A percentile compares a stretch with the other conserved stretches of the same genome.
These are phyloP conservation scores for Drosophila borealis DNA, from an alignment of 2,888 invertebrate species.

Conservation along the genomic window DNA sequence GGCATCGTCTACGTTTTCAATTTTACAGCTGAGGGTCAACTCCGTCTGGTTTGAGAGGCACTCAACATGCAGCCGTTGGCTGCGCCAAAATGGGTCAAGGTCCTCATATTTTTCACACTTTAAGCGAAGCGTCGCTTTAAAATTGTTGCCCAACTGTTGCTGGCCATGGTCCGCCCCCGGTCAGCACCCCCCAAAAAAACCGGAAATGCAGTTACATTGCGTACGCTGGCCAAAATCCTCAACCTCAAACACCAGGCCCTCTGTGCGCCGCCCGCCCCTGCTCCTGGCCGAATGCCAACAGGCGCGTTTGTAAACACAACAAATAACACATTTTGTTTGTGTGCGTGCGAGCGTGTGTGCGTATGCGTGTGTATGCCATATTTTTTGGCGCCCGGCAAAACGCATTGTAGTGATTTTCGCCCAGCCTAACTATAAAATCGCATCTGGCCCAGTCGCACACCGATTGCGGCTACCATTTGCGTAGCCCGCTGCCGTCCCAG, in stretches of 20 bases:
- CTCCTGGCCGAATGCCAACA: constrained; percentile 49
- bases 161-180: constrained; percentile 10
- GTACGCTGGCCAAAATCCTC: constrained; percentile 54
- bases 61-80: constrained; percentile 26
- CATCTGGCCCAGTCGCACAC: constrained; percentile 38
- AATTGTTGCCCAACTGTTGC: constrained; percentile 69
- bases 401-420: constrained; percentile 60
- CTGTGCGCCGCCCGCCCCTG: constrained; percentile 10
- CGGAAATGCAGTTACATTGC: constrained; percentile 70
- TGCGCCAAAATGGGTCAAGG: constrained; percentile 69
- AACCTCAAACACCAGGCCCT: constrained; percentile 11
- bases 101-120: constrained; percentile 63
- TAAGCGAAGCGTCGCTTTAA: constrained; percentile 63
- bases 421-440: constrained; percentile 70
- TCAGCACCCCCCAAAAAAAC: constrained; percentile 21
- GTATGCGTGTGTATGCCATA: constrained; percentile 55
- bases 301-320: constrained; percentile 72
- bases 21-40: constrained; percentile 56
- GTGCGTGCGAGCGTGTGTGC: constrained; percentile 18
- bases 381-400: constrained; percentile 65
- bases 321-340: constrained; percentile 65
- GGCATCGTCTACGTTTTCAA: constrained; percentile 59
- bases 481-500: not conserved
- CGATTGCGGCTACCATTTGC: constrained; percentile 30
- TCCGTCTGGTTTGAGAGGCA: constrained; percentile 33